Base-by-base conservation (phyloP, 2,888 invertebrate genomes). In the Lepidochrysops patricia region DNA sequence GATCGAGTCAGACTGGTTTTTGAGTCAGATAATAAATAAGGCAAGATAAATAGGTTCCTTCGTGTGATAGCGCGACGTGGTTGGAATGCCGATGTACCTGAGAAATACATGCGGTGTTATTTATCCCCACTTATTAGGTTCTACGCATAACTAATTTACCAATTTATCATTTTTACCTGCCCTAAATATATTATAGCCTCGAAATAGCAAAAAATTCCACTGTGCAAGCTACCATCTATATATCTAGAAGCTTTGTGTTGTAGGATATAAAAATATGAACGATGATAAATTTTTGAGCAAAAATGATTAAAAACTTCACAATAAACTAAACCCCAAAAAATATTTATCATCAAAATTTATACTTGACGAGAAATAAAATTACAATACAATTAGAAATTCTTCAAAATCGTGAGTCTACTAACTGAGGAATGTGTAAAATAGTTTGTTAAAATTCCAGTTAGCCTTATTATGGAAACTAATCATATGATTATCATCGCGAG, bases 41-140 rank as follows among this genome's bases (percentile, higher is more conserved):
- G 76, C 68, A 87, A 88, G 88, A 88, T 88, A 89, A 88, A 89
- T 88, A 77, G 81, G 75, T 78, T 80, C 82, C 86, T 84, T 83
- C 85, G 85, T 86, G 87, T 87, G 86, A 89, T 86, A 88, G 88
- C 75, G 79, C 82, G 72, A 68, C 70, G 35, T 71, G 76, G 72
- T 77, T 80, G 79, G 78, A 59, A 59, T 52, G 34, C 57, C 59
- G 61, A 57, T 34, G 52, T 57, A 59, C 57, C 29, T 50, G 26
- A 26, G 19, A 29, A 54, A 54, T 54, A 54, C 15, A 54, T 27
- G 19, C 19, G 32, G 32, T 12, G 19, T 32, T 54, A 32, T 29
- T 57, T 34, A 34, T 57, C 37, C 37, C 25, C 37, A 37, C n/a
- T 12, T 43, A 43, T 9, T 43, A 9, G 4, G 43, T 4, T 23